These are phyloP conservation scores for Oceanodroma tethys DNA, from an alignment of 2,113 vertebrate genomes.

Conservation along the genomic window DNA sequence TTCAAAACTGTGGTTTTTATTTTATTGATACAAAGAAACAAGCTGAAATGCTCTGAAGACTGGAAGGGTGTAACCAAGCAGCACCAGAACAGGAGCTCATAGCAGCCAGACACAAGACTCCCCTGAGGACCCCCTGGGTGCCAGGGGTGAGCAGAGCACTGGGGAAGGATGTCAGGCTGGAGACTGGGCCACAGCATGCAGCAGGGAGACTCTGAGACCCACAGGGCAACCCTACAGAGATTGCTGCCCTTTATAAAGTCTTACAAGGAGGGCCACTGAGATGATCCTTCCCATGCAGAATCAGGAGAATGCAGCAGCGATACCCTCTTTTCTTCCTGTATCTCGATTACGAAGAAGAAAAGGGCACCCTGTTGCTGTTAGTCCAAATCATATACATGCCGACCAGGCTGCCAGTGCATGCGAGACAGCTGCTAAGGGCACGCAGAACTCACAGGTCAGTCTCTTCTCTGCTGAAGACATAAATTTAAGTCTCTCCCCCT, in stretches of 20 bases:
- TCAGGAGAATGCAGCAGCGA: not conserved
- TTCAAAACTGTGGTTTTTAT: not conserved
- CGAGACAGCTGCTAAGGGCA: not conserved
- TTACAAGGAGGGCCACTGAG: not conserved
- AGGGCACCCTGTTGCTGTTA: not conserved
- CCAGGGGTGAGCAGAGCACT: not conserved
- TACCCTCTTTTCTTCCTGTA: not conserved
- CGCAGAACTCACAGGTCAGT: accelerated
- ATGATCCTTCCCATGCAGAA: not conserved
- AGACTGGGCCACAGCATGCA: not conserved
- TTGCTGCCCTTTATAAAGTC: not conserved
- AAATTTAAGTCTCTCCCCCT: not conserved
- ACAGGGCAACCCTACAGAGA: not conserved
- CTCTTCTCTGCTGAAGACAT: not conserved
- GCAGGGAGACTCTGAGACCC: not conserved
- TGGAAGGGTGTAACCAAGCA: not conserved
- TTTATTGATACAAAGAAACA: not conserved
- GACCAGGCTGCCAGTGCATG: not conserved
- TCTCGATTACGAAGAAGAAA: not conserved
- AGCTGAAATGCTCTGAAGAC: not conserved
- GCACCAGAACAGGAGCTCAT: not conserved
- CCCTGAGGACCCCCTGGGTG: not conserved
- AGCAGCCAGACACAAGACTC: not conserved
- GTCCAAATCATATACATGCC: not conserved
- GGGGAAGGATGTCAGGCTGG: not conserved